phyloP scores from a whole-genome alignment of 2,888 invertebrate species.

The Nemapogon koenigi region DNA sequence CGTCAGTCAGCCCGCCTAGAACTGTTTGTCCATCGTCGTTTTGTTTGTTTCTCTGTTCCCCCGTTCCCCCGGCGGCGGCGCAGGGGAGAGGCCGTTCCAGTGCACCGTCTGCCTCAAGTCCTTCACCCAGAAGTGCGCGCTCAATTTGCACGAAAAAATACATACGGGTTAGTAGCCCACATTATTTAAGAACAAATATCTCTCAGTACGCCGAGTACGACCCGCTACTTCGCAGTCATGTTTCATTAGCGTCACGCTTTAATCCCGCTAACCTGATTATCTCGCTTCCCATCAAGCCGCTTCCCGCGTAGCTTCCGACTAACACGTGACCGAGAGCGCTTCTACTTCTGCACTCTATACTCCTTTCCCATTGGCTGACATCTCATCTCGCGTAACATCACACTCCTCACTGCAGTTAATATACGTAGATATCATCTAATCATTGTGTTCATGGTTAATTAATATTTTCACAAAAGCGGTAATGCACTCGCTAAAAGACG shows the following conservation, averaged over 20 bases:
- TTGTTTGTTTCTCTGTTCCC: conserved; percentile 64
- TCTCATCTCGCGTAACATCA: conserved; percentile 20
- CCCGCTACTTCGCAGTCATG: conserved; percentile 8
- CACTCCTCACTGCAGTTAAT: conserved; percentile 30
- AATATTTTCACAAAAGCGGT: conserved; percentile 63
- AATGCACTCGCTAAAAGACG: conserved; percentile 62
- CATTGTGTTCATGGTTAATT: conserved; percentile 58
- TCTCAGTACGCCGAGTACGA: conserved; percentile 42
- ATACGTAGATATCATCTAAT: conserved; percentile 28
- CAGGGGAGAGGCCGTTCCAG: conserved; percentile 68
- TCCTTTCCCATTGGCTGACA: conserved; percentile 33
- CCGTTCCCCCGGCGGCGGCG: conserved; percentile 37
- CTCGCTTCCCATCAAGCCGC: conserved; percentile 42
- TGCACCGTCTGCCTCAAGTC: conserved; percentile 69
- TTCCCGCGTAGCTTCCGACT: conserved; percentile 58
- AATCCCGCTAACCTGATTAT: conserved; percentile 50
- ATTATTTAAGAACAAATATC: conserved; percentile 47
- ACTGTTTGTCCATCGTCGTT: conserved; percentile 65
- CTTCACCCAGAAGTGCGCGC: conserved; percentile 69
- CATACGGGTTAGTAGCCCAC: conserved; percentile 69
- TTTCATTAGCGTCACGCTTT: conserved; percentile 58
- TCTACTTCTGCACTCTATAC: conserved; percentile 50
- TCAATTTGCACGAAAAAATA: conserved; percentile 69
- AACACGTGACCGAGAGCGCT: conserved; percentile 46
- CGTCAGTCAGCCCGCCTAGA: conserved; percentile 17